Evolutionary conservation across 1,140 invertebrate genomes (phyloP), one percentile per base, ranked within the genome.

Genomic region (Leucophenga varia): DNA sequence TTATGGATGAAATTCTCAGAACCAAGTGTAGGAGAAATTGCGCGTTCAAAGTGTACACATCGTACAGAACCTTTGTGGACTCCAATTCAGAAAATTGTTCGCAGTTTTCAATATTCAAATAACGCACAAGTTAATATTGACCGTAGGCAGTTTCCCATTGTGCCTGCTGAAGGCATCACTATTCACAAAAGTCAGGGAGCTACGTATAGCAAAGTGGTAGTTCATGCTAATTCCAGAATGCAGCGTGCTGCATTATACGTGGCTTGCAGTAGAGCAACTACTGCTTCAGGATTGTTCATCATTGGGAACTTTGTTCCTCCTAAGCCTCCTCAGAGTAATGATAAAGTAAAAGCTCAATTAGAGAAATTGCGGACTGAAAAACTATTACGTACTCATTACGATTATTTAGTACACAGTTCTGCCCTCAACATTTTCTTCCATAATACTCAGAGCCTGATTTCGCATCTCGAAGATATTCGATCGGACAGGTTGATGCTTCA

Each of bases 191-290:
- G 3, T 3, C 43, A 48, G 39, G 36, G 46, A 14, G 46, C 46
- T 7, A 48, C 46, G 4, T 44, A 35, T 13, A 30, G 28, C 13
- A 40, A 48, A 40, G 46, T 48, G 12, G 46, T 40, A 19, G 46
- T 48, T 21, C 36, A 48, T 43, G 22, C 39, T 16, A 3, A 3
- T 14, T 2, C 12, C 20, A 20, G 14, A 14, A 39, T 39, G 32
- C 5, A 16, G 12, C 32, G 32, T 35, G 32, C 6, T 5, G 16
- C 42, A 2, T 7, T 35, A 35, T 49, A 49, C 20, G 40, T 49
- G 10, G 21, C 46, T 16, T 48, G 46, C 30, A 12, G 30, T 48
- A 48, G 46, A 48, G 46, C 20, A 30, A 48, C 19, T 6, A 19
- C 16, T 17, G 19, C 16, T 4, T 13, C 12, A 8, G 12, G 13